Evolutionary conservation across 2,888 invertebrate species (phyloP).

Genomic region (Folsomia candida): DNA sequence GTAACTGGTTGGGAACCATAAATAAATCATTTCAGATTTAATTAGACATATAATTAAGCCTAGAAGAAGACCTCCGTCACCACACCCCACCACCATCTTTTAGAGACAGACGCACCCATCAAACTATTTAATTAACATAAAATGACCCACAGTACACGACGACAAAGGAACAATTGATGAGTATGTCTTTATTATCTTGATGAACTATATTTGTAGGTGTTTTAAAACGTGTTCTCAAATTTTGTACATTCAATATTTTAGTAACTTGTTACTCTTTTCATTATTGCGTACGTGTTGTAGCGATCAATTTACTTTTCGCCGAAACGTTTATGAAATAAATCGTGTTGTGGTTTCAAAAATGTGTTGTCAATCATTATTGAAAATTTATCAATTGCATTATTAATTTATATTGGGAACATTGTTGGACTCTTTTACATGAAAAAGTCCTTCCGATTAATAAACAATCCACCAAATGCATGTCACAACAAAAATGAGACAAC

Average conservation of each 20-base stretch:
- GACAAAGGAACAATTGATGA: background rate
- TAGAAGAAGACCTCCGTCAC: too few relatives aligned
- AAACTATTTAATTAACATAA: background rate
- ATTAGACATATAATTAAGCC: too few relatives aligned
- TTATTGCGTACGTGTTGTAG: background rate
- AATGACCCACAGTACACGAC: background rate
- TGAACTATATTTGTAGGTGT: constrained; percentile 12
- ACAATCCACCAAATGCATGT: too few relatives aligned
- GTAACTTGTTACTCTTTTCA: constrained; percentile 3
- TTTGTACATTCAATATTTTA: constrained; percentile 17
- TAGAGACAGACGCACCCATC: background rate
- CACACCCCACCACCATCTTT: too few relatives aligned
- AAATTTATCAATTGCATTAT: too few relatives aligned
- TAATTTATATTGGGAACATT: too few relatives aligned
- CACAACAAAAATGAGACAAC: too few relatives aligned
- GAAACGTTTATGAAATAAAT: background rate
- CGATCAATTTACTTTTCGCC: background rate
- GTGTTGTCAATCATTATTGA: too few relatives aligned
- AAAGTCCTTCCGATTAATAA: too few relatives aligned
- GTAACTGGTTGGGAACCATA: too few relatives aligned
- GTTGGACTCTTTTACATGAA: too few relatives aligned
- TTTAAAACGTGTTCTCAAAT: constrained; percentile 11
- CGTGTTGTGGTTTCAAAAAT: constrained; percentile 5
- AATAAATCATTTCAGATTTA: too few relatives aligned
- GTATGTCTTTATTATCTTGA: background rate